A percentile compares a stretch with the other conserved stretches of the same genome.
Conservation (phyloP, 2,888 invertebrate genomes). For the Bombylius discolor region DNA sequence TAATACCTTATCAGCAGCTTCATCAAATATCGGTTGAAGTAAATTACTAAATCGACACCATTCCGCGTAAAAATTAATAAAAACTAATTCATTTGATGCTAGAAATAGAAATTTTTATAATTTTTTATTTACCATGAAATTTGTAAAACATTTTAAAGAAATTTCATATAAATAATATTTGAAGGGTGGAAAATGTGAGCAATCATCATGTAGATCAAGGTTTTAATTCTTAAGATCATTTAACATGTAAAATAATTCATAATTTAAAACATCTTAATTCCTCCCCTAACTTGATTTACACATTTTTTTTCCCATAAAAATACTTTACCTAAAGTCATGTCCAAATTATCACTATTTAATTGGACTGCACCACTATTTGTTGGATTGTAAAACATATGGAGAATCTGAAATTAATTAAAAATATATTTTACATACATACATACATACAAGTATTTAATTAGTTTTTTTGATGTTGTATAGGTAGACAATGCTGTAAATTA, state of each 20-base stretch:
- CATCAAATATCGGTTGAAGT: constrained; percentile 91
- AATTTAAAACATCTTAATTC: no score
- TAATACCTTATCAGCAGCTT: constrained; percentile 74
- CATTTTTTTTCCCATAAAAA: no score
- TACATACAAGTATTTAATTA: background rate
- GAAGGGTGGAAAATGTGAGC: no score
- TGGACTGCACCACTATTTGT: constrained; percentile 71
- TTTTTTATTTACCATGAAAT: no score
- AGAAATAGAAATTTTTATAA: constrained; percentile 31
- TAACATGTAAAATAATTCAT: no score
- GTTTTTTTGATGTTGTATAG: background rate
- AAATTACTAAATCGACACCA: constrained; percentile 99
- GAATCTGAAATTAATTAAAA: constrained; percentile 20
- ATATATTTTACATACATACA: background rate
- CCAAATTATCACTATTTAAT: constrained; percentile 68
- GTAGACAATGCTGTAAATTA: no score
- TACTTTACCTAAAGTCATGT: constrained; percentile 66
- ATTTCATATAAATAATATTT: no score
- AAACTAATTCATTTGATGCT: constrained; percentile 93
- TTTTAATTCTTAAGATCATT: no score
- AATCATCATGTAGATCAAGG: no score
- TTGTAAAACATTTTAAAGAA: no score
- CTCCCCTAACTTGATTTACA: no score
- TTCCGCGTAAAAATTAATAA: constrained; percentile 98
- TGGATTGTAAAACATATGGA: constrained; percentile 52